Percentiles rank a stretch among this genome's conserved stretches.
Evolutionary conservation across 1,140 invertebrate species (phyloP).

Genomic region (Apolygus lucorum): DNA sequence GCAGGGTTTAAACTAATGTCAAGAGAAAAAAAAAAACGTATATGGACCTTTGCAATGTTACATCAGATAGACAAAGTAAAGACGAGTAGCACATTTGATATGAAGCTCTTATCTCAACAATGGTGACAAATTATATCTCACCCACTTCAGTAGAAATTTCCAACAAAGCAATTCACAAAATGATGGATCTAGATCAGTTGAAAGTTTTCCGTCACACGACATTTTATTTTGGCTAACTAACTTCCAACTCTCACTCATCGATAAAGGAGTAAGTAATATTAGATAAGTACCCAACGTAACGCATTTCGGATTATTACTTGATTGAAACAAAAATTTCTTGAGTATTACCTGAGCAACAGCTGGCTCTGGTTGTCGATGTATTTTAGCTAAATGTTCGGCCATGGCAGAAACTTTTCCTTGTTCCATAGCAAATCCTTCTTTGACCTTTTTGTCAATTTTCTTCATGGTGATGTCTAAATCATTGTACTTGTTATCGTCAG

Average conservation of each 20-base stretch:
- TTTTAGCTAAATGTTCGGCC: conserved; percentile 64
- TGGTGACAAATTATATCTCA: too few species aligned
- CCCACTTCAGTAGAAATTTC: too few species aligned
- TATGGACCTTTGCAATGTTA: too few species aligned
- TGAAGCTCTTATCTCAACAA: too few species aligned
- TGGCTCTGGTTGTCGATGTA: conserved; percentile 50
- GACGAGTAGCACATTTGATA: too few species aligned
- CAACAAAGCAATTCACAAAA: too few species aligned
- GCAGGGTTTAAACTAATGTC: too few species aligned
- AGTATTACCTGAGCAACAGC: conserved; percentile 34
- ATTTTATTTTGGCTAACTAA: conserved; percentile 7
- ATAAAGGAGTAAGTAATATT: neutral
- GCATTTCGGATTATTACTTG: conserved; percentile 25
- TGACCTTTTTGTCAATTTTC: conserved; percentile 67
- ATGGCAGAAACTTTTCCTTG: conserved; percentile 73
- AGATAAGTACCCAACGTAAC: conserved; percentile 5
- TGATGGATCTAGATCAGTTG: too few species aligned
- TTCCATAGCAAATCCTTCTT: conserved; percentile 64
- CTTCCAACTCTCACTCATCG: conserved; percentile 7
- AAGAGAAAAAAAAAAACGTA: too few species aligned
- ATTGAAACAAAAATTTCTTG: too few species aligned
- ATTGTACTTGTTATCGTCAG: conserved; percentile 48
- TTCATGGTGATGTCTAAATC: conserved; percentile 75
- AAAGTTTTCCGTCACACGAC: too few species aligned
- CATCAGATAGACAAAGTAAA: too few species aligned